Evolutionary conservation across 2,797 vertebrate genomes (phyloP).

Genomic region (Danio aesculapii): DNA sequence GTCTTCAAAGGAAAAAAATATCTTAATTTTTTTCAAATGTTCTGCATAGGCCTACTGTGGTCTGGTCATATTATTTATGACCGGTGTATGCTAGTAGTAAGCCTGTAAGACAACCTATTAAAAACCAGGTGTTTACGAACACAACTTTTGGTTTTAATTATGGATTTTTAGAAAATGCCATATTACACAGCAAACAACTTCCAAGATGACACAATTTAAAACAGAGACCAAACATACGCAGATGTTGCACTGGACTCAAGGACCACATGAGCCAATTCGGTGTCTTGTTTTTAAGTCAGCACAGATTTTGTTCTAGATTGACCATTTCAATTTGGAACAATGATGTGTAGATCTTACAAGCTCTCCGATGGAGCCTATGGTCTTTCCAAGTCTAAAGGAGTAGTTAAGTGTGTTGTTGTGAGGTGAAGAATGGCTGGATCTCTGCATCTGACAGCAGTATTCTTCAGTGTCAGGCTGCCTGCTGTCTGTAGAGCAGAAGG

Average conservation of each 20-base stretch:
- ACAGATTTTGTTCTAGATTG: conserved; percentile 5
- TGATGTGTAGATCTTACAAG: background rate
- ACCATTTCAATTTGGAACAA: conserved; percentile 25
- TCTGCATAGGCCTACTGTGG: no score
- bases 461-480: conserved; percentile 58
- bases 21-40: no score
- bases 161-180: conserved; percentile 63
- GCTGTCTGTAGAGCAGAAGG: conserved; percentile 71
- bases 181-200: conserved; percentile 65
- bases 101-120: conserved; percentile 49
- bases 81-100: background rate
- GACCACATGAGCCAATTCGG: conserved; percentile 3
- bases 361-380: background rate
- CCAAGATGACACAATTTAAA: conserved; percentile 69
- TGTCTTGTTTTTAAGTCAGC: conserved; percentile 8
- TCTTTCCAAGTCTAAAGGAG: conserved; percentile 24
- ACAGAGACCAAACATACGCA: conserved; percentile 70
- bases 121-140: conserved; percentile 66
- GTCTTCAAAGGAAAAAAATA: no score
- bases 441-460: conserved; percentile 75
- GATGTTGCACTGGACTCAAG: conserved; percentile 59
- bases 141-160: conserved; percentile 64
- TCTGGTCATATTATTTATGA: no score
- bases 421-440: conserved; percentile 16
- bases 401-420: conserved; percentile 34